A percentile compares a stretch with the other conserved stretches of the same genome.
phyloP scores from a whole-genome alignment of 1,140 invertebrate species.

The Meloidogyne chitwoodi region DNA sequence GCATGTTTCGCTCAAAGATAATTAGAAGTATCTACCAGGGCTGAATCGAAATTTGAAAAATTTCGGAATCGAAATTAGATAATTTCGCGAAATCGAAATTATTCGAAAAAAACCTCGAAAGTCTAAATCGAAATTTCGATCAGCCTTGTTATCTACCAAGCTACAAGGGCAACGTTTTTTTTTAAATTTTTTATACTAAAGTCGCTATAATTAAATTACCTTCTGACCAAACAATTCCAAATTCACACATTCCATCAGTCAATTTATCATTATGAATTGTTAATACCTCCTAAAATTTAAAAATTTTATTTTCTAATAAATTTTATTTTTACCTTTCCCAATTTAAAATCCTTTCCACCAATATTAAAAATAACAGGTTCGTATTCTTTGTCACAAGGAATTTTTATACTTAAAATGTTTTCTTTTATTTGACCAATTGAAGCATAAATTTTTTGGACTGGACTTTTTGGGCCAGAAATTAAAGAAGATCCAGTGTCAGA shows the following conservation, averaged over 20 bases:
- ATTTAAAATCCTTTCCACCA: conserved; percentile 23
- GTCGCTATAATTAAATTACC: too few relatives aligned
- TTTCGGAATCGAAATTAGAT: too few relatives aligned
- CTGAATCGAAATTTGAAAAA: too few relatives aligned
- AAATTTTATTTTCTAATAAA: conserved; percentile 20
- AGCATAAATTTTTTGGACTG: conserved; percentile 25
- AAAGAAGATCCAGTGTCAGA: conserved; percentile 51
- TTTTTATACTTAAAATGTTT: background rate
- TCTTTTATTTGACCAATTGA: conserved; percentile 16
- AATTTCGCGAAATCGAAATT: too few relatives aligned
- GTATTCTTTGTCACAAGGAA: conserved; percentile 32
- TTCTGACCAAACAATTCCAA: background rate
- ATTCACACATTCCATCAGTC: background rate
- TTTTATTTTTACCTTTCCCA: conserved; percentile 23
- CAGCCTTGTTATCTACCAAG: too few relatives aligned
- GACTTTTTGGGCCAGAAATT: conserved; percentile 29
- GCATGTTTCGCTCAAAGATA: too few relatives aligned
- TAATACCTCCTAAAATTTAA: conserved; percentile 9
- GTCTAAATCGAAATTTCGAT: too few relatives aligned
- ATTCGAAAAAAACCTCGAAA: too few relatives aligned
- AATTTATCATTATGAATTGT: background rate
- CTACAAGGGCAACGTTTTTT: too few relatives aligned
- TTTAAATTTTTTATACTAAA: too few relatives aligned
- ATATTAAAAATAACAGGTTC: conserved; percentile 33
- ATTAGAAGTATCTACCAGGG: too few relatives aligned